phyloP scores from a whole-genome alignment of 2,797 vertebrate genomes.

The Emydoidea blandingii region DNA sequence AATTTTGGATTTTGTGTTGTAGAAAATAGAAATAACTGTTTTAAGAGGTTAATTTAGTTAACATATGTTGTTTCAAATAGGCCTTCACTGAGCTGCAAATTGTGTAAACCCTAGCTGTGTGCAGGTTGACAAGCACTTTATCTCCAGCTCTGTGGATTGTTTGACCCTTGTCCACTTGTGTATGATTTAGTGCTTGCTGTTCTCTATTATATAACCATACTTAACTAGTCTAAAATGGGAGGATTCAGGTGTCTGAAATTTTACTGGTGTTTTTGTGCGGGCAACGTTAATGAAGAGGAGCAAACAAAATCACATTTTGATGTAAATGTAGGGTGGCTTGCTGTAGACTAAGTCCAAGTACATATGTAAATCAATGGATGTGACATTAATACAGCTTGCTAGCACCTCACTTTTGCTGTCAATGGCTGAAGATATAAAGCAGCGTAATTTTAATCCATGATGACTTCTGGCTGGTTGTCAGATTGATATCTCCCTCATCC shows the following conservation, averaged over 20 bases:
- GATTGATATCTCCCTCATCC: not conserved
- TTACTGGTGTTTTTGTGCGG: not conserved
- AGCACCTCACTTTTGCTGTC: not conserved
- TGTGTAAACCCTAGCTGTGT: not conserved
- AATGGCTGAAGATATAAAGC: not conserved
- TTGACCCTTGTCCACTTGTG: not conserved
- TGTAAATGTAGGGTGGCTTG: not conserved
- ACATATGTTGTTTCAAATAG: constrained; percentile 19
- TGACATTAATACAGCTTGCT: not conserved
- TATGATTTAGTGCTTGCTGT: not conserved
- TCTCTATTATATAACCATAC: not conserved
- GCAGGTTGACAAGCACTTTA: not conserved
- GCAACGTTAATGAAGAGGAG: not conserved
- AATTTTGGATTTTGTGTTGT: not conserved
- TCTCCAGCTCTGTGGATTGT: not conserved
- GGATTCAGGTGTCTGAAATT: accelerated
- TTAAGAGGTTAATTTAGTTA: not conserved
- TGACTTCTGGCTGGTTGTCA: not conserved
- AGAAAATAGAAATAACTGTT: not conserved
- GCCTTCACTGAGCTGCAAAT: not conserved
- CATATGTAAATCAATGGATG: not conserved
- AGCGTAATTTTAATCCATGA: not conserved
- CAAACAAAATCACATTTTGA: not conserved
- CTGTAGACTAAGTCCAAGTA: not conserved
- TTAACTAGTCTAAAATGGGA: not conserved